Evolutionary conservation across 2,113 vertebrate genomes (phyloP).

Genomic region (Amblyornis subalaris): DNA sequence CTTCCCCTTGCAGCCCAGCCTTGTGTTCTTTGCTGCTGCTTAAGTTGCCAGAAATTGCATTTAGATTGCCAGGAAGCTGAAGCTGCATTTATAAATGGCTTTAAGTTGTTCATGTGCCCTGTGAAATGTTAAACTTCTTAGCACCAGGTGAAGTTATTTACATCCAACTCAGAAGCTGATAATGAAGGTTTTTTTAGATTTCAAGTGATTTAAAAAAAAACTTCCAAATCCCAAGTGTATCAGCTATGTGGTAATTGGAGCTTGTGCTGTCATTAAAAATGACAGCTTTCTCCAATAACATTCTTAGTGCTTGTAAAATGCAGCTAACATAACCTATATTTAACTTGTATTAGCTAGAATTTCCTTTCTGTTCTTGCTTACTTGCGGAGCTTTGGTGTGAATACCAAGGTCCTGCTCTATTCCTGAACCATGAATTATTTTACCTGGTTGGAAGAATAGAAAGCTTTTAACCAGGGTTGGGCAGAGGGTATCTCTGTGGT

Average conservation of each 20-base stretch:
- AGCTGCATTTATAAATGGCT: constrained; percentile 38
- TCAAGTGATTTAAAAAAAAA: constrained; percentile 64
- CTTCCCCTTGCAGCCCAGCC: not conserved
- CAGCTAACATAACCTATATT: constrained; percentile 77
- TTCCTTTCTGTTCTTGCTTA: constrained; percentile 63
- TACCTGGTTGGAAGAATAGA: not conserved
- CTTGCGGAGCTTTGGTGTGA: constrained; percentile 25
- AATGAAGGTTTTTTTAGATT: constrained; percentile 69
- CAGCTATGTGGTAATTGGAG: constrained; percentile 75
- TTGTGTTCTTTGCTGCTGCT: not conserved
- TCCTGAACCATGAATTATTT: not conserved
- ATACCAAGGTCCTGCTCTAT: not conserved
- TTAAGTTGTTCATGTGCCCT: constrained; percentile 15
- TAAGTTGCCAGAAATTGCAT: not conserved
- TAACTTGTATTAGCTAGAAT: constrained; percentile 70
- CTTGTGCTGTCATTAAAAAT: constrained; percentile 80
- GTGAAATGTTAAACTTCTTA: constrained; percentile 53
- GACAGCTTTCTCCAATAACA: constrained; percentile 80
- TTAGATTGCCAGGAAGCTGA: constrained; percentile 31
- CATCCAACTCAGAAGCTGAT: constrained; percentile 66
- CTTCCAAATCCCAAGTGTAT: constrained; percentile 72
- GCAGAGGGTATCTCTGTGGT: not conserved
- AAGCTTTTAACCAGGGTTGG: constrained; percentile 34
- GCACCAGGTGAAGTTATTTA: constrained; percentile 68
- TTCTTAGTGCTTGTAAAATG: constrained; percentile 75